Percentiles rank a stretch among this genome's conserved stretches.
These are phyloP conservation scores for Dermatophagoides farinae DNA, from an alignment of 1,140 invertebrate species.

Conservation along the genomic window DNA sequence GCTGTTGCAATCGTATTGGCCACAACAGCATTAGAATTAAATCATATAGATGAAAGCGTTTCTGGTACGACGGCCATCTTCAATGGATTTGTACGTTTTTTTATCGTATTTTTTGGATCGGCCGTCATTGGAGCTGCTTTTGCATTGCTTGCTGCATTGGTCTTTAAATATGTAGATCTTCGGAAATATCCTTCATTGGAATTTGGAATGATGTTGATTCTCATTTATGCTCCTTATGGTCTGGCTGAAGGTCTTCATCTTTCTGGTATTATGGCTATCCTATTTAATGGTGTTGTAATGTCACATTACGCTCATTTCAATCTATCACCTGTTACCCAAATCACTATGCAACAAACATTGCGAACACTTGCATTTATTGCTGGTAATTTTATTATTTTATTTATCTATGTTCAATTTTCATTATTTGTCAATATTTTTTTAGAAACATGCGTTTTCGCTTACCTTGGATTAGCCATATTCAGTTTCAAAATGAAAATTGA, in stretches of 20 bases:
- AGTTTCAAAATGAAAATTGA: conserved; percentile 56
- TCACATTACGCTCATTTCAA: conserved; percentile 99
- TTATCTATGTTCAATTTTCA: not conserved
- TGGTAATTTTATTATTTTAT: conserved; percentile 24
- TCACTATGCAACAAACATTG: conserved; percentile 97
- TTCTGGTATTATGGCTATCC: conserved; percentile 95
- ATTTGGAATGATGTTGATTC: conserved; percentile 93
- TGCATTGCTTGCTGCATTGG: conserved; percentile 74
- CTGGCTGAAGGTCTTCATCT: conserved; percentile 89
- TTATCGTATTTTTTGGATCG: conserved; percentile 93
- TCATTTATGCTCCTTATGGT: conserved; percentile 94
- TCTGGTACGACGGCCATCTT: conserved; percentile 58
- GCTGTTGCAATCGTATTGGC: conserved; percentile 93
- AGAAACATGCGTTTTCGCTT: conserved; percentile 98
- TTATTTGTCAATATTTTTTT: conserved; percentile 17
- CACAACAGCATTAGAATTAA: conserved; percentile 39
- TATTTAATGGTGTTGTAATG: conserved; percentile 98
- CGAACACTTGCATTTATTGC: conserved; percentile 90
- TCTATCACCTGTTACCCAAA: conserved; percentile 90
- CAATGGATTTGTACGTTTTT: conserved; percentile 72
- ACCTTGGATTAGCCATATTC: conserved; percentile 88
- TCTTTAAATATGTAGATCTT: conserved; percentile 81
- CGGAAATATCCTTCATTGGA: conserved; percentile 93
- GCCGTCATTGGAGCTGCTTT: conserved; percentile 88
- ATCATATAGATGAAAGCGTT: conserved; percentile 37